These are phyloP conservation scores for Mareca penelope DNA, from an alignment of 2,797 vertebrate species.

Conservation along the genomic window DNA sequence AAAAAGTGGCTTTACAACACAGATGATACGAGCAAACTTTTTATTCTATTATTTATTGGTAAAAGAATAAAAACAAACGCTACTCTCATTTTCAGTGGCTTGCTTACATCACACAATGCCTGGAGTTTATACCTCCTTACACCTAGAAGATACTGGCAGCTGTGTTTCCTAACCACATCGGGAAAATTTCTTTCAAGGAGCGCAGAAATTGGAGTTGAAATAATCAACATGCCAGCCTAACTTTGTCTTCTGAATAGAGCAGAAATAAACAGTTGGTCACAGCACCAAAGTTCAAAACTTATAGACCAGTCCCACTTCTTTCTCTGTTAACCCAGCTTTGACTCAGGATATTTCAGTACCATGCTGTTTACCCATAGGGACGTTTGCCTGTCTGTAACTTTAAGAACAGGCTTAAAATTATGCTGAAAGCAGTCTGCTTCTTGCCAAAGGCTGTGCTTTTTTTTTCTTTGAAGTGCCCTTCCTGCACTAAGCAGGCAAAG, in stretches of 20 bases:
- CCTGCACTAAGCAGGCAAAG: neutral
- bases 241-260: neutral
- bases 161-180: neutral
- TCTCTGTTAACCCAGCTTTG: neutral
- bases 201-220: neutral
- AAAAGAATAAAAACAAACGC: neutral
- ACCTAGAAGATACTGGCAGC: neutral
- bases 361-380: neutral
- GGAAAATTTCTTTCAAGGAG: neutral
- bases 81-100: neutral
- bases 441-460: neutral
- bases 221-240: neutral
- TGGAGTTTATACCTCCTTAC: neutral
- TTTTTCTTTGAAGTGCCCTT: neutral
- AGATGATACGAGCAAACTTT: neutral
- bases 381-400: neutral
- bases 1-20: neutral
- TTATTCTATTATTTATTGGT: neutral
- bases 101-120: neutral
- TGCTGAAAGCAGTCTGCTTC: neutral
- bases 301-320: neutral
- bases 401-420: neutral
- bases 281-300: neutral
- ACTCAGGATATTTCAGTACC: neutral
- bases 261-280: neutral